These are phyloP conservation scores for Entosphenus tridentatus DNA, from an alignment of 2,113 vertebrate species.

Conservation along the genomic window DNA sequence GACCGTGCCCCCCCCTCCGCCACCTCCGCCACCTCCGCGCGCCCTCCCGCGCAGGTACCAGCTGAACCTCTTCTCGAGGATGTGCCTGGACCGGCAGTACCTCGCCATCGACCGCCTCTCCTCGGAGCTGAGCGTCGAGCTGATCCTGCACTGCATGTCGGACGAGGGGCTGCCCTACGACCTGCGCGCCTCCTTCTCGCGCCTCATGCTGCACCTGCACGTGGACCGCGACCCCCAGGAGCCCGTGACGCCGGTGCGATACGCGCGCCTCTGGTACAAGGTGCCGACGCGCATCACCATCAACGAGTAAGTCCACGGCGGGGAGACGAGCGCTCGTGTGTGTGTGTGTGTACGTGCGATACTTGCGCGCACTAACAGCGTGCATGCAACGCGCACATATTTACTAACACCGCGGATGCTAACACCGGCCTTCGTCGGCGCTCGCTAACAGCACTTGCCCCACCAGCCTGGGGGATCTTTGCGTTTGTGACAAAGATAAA, in stretches of 20 bases:
- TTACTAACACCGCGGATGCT: too few species aligned
- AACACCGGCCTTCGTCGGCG: too few species aligned
- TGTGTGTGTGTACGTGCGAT: background rate
- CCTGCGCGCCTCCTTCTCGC: constrained; percentile 80
- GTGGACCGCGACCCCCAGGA: constrained; percentile 93
- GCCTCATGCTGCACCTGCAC: constrained; percentile 85
- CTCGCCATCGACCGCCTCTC: constrained; percentile 90
- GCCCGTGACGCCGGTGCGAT: constrained; percentile 76
- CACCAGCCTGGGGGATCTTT: too few species aligned
- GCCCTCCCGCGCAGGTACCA: constrained; percentile 38
- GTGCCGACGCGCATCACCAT: constrained; percentile 81
- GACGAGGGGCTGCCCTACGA: constrained; percentile 82
- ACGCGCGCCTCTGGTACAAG: constrained; percentile 83
- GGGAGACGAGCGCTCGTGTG: background rate
- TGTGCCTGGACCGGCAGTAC: constrained; percentile 95
- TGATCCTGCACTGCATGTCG: constrained; percentile 95
- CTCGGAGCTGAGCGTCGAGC: constrained; percentile 74
- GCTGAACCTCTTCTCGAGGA: constrained; percentile 81
- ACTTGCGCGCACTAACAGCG: background rate
- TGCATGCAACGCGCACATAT: too few species aligned
- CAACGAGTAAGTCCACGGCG: constrained; percentile 46
- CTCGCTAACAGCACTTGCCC: too few species aligned
- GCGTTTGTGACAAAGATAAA: too few species aligned
- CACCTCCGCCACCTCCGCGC: background rate
- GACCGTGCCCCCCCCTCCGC: too few species aligned